Evolutionary conservation across 2,113 vertebrate species (phyloP).

Genomic region (Erpornis zantholeuca): DNA sequence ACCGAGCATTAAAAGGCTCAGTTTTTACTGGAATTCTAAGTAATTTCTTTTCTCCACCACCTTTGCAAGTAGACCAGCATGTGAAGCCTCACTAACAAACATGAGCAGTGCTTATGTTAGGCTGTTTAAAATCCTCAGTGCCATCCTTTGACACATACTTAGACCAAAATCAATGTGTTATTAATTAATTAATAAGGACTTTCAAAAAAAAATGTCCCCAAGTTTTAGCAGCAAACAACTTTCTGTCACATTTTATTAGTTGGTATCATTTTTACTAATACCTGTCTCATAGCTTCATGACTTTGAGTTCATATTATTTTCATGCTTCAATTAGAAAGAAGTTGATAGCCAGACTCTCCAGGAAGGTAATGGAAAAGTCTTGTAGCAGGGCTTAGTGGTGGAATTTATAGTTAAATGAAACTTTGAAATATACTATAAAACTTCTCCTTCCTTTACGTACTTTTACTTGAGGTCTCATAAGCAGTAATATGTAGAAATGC

Average conservation of each 20-base stretch:
- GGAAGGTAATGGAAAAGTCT: constrained; percentile 64
- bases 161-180: constrained; percentile 44
- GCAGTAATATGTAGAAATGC: constrained; percentile 49
- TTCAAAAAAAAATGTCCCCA: not conserved
- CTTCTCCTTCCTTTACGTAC: constrained; percentile 35
- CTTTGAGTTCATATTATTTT: constrained; percentile 69
- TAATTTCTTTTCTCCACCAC: not conserved
- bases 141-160: constrained; percentile 30
- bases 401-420: constrained; percentile 62
- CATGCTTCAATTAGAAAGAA: constrained; percentile 72
- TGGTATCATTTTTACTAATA: constrained; percentile 60
- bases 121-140: not conserved
- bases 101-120: not conserved
- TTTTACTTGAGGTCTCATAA: constrained; percentile 55
- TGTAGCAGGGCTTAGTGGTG: constrained; percentile 39
- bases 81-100: constrained; percentile 14
- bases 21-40: not conserved
- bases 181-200: constrained; percentile 66
- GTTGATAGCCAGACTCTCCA: constrained; percentile 50
- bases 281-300: constrained; percentile 56
- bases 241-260: constrained; percentile 71
- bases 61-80: not conserved
- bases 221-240: constrained; percentile 58
- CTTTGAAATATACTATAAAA: constrained; percentile 48
- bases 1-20: not conserved